These are phyloP conservation scores for Carcina quercana DNA, from an alignment of 2,888 invertebrate species.

Conservation along the genomic window DNA sequence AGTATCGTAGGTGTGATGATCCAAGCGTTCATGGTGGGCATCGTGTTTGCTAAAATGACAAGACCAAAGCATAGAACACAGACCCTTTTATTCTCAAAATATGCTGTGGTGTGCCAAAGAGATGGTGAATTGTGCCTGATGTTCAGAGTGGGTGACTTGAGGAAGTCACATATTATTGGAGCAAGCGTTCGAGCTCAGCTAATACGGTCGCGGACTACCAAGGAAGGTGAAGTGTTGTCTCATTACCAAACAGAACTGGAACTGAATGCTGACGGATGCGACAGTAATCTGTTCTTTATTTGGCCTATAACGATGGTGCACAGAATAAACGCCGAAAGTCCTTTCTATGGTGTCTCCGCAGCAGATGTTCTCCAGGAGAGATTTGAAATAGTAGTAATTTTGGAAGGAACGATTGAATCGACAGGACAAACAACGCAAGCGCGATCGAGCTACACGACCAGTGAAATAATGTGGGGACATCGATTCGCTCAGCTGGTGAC, in stretches of 20 bases:
- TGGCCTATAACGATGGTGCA: slow-evolving; percentile 96
- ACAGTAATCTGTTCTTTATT: slow-evolving; percentile 90
- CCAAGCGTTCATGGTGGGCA: slow-evolving; percentile 86
- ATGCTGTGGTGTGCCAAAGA: slow-evolving; percentile 88
- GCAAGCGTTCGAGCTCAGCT: slow-evolving; percentile 89
- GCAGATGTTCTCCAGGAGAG: slow-evolving; percentile 86
- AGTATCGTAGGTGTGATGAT: slow-evolving; percentile 91
- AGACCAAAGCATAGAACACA: slow-evolving; percentile 93
- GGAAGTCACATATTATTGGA: slow-evolving; percentile 93
- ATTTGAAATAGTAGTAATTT: slow-evolving; percentile 87
- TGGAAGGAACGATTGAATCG: slow-evolving; percentile 89
- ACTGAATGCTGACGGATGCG: slow-evolving; percentile 83
- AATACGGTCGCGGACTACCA: slow-evolving; percentile 86
- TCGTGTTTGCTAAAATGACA: slow-evolving; percentile 93
- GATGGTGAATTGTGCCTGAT: slow-evolving; percentile 88
- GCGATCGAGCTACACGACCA: slow-evolving; percentile 83
- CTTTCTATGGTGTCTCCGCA: slow-evolving; percentile 89
- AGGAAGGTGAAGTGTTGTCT: slow-evolving; percentile 88
- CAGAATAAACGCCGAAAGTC: slow-evolving; percentile 86
- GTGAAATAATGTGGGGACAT: slow-evolving; percentile 88
- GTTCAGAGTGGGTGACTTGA: slow-evolving; percentile 93
- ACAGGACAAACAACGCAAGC: slow-evolving; percentile 85
- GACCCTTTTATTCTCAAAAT: slow-evolving; percentile 89
- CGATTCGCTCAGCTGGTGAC: slow-evolving; percentile 83
- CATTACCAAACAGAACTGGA: slow-evolving; percentile 87